Conservation (phyloP, 1,140 invertebrate species). For the Lordiphosa collinella region DNA sequence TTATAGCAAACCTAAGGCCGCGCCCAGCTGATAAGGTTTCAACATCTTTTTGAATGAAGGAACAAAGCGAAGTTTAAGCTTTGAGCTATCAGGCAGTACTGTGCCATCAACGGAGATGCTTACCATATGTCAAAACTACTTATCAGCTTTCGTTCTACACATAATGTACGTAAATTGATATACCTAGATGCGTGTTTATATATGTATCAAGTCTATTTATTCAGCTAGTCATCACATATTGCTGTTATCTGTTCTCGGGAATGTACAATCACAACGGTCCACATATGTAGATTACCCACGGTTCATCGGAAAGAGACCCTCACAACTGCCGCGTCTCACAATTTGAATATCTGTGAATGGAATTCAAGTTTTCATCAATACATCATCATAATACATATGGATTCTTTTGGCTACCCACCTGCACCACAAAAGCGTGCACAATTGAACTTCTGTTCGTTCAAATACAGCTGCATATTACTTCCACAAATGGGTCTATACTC, state of each 20-base stretch:
- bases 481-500: constrained; percentile 88
- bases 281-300: constrained; percentile 27
- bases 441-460: constrained; percentile 82
- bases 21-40: constrained; percentile 27
- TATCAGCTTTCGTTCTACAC: constrained; percentile 16
- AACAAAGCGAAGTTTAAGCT: constrained; percentile 7
- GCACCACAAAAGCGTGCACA: constrained; percentile 83
- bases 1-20: constrained; percentile 33
- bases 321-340: constrained; percentile 62
- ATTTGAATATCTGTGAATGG: constrained; percentile 61
- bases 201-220: constrained; percentile 10
- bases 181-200: not conserved
- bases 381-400: not conserved
- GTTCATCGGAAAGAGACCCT: constrained; percentile 68
- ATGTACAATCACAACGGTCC: not conserved
- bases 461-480: constrained; percentile 83
- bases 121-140: constrained; percentile 3
- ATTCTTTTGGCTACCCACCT: constrained; percentile 80
- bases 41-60: constrained; percentile 23
- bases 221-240: constrained; percentile 14
- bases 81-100: constrained; percentile 32
- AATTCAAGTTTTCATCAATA: not conserved
- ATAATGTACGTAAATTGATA: not conserved
- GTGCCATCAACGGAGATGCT: not conserved
- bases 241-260: constrained; percentile 19